Evolutionary conservation across 2,888 invertebrate species (phyloP).

Genomic region (Augiades crinisus): DNA sequence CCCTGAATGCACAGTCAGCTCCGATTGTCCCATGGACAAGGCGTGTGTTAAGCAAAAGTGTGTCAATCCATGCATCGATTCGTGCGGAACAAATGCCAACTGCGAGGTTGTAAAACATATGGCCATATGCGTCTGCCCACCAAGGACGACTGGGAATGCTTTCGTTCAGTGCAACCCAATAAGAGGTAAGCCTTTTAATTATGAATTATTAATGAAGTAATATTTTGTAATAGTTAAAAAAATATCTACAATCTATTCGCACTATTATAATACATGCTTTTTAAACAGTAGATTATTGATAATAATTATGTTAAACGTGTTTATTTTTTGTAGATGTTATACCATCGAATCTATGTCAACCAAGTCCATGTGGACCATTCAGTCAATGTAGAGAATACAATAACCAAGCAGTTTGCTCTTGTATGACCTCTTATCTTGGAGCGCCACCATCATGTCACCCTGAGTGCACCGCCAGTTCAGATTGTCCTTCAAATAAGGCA

Average conservation of each 20-base stretch:
- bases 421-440: conserved; percentile 83
- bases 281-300: too few relatives aligned
- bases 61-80: conserved; percentile 86
- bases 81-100: conserved; percentile 87
- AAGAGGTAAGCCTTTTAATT: too few relatives aligned
- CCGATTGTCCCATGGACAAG: conserved; percentile 85
- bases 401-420: conserved; percentile 85
- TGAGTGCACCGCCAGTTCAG: conserved; percentile 86
- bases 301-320: not conserved
- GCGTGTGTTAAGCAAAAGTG: conserved; percentile 87
- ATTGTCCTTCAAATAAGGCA: conserved; percentile 86
- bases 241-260: too few relatives aligned
- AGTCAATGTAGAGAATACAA: conserved; percentile 83
- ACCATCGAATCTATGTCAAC: conserved; percentile 81
- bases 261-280: too few relatives aligned
- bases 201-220: not conserved
- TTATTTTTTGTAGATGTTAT: conserved; percentile 51
- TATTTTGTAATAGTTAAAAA: too few relatives aligned
- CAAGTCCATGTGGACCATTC: conserved; percentile 83
- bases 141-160: conserved; percentile 86
- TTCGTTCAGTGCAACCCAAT: conserved; percentile 84
- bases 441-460: conserved; percentile 86
- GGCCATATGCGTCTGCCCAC: conserved; percentile 88
- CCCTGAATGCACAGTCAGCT: conserved; percentile 88
- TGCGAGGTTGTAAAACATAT: conserved; percentile 89